Percentiles rank a stretch among this genome's conserved stretches.
These are phyloP conservation scores for Drosophila tsacasi DNA, from an alignment of 1,140 invertebrate genomes.

Conservation along the genomic window DNA sequence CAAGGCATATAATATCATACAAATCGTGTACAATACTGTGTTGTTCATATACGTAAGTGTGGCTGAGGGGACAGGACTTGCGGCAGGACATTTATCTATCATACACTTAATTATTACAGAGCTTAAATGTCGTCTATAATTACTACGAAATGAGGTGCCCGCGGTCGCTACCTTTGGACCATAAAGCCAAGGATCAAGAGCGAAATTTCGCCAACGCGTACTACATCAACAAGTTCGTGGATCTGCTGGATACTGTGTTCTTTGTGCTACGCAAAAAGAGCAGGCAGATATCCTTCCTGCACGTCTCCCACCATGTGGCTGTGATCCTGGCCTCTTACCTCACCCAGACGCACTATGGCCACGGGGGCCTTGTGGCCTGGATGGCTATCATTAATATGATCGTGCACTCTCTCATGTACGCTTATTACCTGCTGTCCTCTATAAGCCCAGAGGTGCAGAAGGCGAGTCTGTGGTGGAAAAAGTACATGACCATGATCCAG, in stretches of 20 bases:
- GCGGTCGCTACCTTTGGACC: background rate
- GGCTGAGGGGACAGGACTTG: background rate
- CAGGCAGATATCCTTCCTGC: conserved; percentile 3
- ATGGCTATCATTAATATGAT: background rate
- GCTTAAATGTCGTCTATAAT: background rate
- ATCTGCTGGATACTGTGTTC: background rate
- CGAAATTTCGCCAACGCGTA: background rate
- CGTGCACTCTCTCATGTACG: background rate
- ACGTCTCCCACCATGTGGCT: conserved; percentile 2
- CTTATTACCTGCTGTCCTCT: background rate
- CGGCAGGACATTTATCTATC: background rate
- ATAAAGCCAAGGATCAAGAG: background rate
- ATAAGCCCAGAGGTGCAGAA: background rate
- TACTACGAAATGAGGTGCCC: background rate
- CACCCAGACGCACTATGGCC: background rate
- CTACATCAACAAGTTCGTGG: background rate
- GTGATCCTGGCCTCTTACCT: background rate
- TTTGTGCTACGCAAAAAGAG: conserved; percentile 6
- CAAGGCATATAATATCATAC: conserved; percentile 1
- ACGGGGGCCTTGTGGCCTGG: background rate
- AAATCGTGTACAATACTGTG: background rate
- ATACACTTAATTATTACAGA: background rate
- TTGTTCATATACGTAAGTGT: background rate
- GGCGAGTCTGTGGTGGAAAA: conserved; percentile 5
- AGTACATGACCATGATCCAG: conserved; percentile 2